These are phyloP conservation scores for Neomonachus schauinslandi DNA, from an alignment of 2,113 vertebrate genomes.

Conservation along the genomic window DNA sequence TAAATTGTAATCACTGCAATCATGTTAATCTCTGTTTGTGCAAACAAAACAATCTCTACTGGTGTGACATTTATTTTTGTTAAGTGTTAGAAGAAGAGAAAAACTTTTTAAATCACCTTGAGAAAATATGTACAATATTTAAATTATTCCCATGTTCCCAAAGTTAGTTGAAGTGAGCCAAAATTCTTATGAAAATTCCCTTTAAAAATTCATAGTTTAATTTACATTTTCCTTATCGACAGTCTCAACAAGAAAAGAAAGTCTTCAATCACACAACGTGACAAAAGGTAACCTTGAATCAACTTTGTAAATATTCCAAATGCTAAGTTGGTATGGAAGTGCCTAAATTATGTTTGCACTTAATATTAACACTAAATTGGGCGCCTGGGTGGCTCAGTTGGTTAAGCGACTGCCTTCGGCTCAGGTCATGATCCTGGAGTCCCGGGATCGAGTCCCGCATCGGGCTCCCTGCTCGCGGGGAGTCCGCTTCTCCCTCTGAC, in stretches of 20 bases:
- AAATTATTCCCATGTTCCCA: background rate
- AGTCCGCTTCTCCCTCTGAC: too few relatives aligned
- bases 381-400: too few relatives aligned
- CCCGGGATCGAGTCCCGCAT: too few relatives aligned
- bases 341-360: background rate
- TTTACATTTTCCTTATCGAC: slow-evolving; percentile 40
- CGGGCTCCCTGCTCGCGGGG: too few relatives aligned
- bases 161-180: background rate
- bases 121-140: background rate
- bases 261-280: slow-evolving; percentile 72
- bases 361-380: background rate
- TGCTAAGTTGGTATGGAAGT: background rate
- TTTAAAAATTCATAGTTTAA: slow-evolving; percentile 48
- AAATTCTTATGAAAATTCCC: background rate
- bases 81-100: background rate
- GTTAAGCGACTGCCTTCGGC: too few relatives aligned
- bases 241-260: slow-evolving; percentile 75
- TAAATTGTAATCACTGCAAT: background rate
- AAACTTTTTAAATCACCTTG: background rate
- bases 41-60: background rate
- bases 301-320: background rate
- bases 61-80: background rate
- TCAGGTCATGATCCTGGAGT: too few relatives aligned
- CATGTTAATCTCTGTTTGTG: background rate
- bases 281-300: slow-evolving; percentile 81